Base-by-base conservation (phyloP, 2,888 invertebrate genomes). In the Sylvicola cinctus region DNA sequence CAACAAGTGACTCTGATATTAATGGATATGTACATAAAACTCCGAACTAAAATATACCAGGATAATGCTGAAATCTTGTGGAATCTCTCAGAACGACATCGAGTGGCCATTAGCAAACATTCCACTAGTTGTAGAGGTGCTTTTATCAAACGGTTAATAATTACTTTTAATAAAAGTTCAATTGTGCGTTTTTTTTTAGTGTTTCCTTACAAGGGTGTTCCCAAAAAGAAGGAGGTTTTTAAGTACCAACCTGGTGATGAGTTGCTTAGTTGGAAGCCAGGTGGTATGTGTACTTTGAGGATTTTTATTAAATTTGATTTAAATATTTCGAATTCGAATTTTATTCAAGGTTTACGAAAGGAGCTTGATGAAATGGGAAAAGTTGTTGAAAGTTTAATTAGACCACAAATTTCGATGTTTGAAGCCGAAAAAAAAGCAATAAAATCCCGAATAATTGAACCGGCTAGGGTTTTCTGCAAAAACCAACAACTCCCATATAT, bases 311-410 rank as follows among this genome's bases (percentile, higher is more conserved):
- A n/a, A n/a, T n/a, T n/a, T n/a, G n/a, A n/a, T 28, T 28, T 28
- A 28, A 6, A 29, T 27, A 10, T 25, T 25, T 25, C 25, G 7
- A 25, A 8, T 8, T 25, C 13, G 13, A n/a, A 8, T 27, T 12
- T 13, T 10, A 7, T 14, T 29, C 2, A 16, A 36, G 36, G 32
- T 32, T 32, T 31, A 31, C 38, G 40, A 26, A 34, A 36, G 7
- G 58, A 58, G 39, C 41, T 58, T 4, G 42, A 46, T 28, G 46
- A 54, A 25, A 48, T 58, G 41, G 48, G 51, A 14, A 49, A 49
- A 38, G 46, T 54, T 16, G 55, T 58, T 34, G 57, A 58, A 31
- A 42, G 49, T 31, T 43, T 58, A 42, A 54, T 58, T 34, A 49
- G 48, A 14, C 58, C 44, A 3, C 45, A 46, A 20, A 45, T 54